phyloP scores from a whole-genome alignment of 2,888 invertebrate species.

The Syrista parreyssii region DNA sequence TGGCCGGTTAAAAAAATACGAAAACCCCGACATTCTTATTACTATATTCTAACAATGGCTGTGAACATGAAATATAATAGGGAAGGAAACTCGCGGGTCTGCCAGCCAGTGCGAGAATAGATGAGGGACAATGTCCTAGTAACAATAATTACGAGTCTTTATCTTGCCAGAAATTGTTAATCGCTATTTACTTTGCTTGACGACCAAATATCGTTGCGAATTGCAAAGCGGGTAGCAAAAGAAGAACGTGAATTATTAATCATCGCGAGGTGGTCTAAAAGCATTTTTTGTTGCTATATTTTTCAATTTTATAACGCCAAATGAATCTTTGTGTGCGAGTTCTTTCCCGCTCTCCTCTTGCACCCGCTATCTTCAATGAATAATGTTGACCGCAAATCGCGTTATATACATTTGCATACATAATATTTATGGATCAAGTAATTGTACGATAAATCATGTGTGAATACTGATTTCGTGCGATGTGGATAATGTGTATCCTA shows the following conservation, averaged over 20 bases:
- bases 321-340: no score
- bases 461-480: constrained; percentile 15
- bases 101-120: no score
- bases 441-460: constrained; percentile 19
- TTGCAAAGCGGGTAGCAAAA: not conserved
- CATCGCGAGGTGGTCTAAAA: no score
- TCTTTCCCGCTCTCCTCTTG: no score
- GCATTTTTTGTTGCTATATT: no score
- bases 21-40: no score
- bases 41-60: constrained; percentile 35
- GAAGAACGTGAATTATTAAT: no score
- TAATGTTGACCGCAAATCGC: not conserved
- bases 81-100: constrained; percentile 16
- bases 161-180: not conserved
- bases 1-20: no score
- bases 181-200: not conserved
- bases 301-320: no score
- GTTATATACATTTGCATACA: constrained; percentile 17
- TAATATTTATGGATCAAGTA: constrained; percentile 7
- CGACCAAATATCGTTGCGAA: not conserved
- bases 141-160: constrained; percentile 2
- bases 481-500: not conserved
- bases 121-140: no score
- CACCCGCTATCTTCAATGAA: no score
- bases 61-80: constrained; percentile 43